These are phyloP conservation scores for Ophonus ardosiacus DNA, from an alignment of 2,888 invertebrate genomes.

Conservation along the genomic window DNA sequence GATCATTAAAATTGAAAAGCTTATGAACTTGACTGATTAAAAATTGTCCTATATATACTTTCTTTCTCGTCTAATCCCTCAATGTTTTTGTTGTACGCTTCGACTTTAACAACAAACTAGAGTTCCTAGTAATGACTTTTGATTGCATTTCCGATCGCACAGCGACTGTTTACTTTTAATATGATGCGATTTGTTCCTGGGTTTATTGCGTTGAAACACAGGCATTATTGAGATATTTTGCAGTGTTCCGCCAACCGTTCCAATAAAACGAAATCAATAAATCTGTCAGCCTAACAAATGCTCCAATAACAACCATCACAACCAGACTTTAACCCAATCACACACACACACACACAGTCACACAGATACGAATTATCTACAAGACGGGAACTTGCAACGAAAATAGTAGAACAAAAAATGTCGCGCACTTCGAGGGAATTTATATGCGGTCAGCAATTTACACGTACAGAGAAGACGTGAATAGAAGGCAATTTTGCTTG, in stretches of 20 bases:
- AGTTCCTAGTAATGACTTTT: not conserved
- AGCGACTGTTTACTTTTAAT: slow-evolving; percentile 22
- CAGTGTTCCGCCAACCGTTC: slow-evolving; percentile 12
- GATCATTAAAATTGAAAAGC: too few relatives aligned
- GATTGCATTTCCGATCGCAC: not conserved
- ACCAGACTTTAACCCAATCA: slow-evolving; percentile 27
- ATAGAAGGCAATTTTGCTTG: not conserved
- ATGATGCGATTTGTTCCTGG: not conserved
- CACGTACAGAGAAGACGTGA: not conserved
- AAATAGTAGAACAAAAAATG: not conserved
- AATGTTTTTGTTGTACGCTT: not conserved
- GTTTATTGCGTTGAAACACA: slow-evolving; percentile 9
- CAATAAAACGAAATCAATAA: slow-evolving; percentile 42
- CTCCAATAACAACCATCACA: slow-evolving; percentile 26
- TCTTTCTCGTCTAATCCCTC: too few relatives aligned
- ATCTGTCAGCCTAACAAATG: slow-evolving; percentile 27
- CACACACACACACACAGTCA: not conserved
- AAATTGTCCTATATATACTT: too few relatives aligned
- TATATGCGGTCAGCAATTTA: not conserved
- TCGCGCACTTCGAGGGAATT: not conserved
- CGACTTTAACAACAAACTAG: not conserved
- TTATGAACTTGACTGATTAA: too few relatives aligned
- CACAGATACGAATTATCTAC: not conserved
- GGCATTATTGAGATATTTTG: slow-evolving; percentile 27
- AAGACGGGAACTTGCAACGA: not conserved